These are phyloP conservation scores for Chelonoidis abingdonii DNA, from an alignment of 2,113 vertebrate species.

Conservation along the genomic window DNA sequence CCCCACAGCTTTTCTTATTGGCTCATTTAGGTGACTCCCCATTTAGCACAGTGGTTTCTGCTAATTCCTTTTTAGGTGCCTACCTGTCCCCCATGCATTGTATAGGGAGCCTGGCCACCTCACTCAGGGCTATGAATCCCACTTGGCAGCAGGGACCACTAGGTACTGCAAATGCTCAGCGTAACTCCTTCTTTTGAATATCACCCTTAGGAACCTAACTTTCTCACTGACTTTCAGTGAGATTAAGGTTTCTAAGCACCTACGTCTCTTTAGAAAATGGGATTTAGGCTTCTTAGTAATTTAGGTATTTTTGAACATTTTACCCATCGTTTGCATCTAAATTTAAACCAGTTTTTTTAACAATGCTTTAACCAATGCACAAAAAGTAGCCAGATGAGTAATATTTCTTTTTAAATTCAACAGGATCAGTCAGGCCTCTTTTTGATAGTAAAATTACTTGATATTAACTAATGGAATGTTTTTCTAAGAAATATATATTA, in stretches of 20 bases:
- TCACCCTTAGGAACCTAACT: no score
- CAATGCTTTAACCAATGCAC: background rate
- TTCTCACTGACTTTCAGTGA: background rate
- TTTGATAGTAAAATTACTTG: background rate
- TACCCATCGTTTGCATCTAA: background rate
- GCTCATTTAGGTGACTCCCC: no score
- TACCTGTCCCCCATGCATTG: no score
- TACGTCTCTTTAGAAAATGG: accelerated
- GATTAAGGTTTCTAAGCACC: accelerated
- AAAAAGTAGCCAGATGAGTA: no score
- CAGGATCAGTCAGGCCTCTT: accelerated
- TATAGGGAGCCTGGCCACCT: no score
- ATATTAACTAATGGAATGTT: accelerated
- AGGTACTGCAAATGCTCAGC: no score
- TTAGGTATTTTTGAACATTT: background rate
- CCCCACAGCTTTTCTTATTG: no score
- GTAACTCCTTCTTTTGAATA: no score
- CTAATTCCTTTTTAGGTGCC: no score
- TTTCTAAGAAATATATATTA: background rate
- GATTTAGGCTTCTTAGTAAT: background rate
- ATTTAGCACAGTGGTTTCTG: no score
- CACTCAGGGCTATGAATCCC: no score
- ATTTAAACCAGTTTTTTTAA: background rate
- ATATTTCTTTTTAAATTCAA: accelerated
- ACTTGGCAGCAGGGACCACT: no score